Evolutionary conservation across 2,113 vertebrate genomes (phyloP), one percentile per base, ranked within the genome.

Genomic region (Balaeniceps rex): DNA sequence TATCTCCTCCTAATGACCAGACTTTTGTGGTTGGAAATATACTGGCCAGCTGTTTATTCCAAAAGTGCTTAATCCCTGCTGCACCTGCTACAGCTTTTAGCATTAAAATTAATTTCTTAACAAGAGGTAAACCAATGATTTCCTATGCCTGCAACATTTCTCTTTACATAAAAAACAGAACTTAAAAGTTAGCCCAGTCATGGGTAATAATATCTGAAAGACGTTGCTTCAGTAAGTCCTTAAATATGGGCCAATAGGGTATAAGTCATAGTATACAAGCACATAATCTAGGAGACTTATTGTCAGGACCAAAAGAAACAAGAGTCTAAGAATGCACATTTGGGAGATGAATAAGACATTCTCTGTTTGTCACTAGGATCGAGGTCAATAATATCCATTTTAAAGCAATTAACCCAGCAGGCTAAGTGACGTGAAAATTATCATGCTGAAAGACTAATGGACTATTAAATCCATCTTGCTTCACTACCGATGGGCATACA

Each of bases 321-420:
- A 80, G 88, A 95, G 70, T 69, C 89, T 92, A 66, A 93, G 92
- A 97, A 95, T 49, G 80, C 93, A 79, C 93, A 54, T 97, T 97
- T 93, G 94, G 83, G 93, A 95, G 81, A 94, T 87, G 93, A 94
- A 76, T 79, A 88, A 95, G 90, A 95, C 51, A 3, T 81, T 89
- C 80, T 75, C 78, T 23, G 36, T 95, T 97, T 95, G 72, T 74
- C 92, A 88, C 87, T 92, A 84, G 89, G 93, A 92, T 93, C 93
- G 92, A 95, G 88, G 93, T 95, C 94, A 95, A 91, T 97, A 97
- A 96, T 96, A 94, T 51, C 96, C 90, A 88, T 91, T 96, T 96
- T 91, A 96, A 96, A 95, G 87, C 94, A 97, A 90, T 96, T 95
- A 98, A 95, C 85, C 69, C 88, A 88, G 86, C 85, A 96, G 85